phyloP scores from a whole-genome alignment of 1,140 invertebrate genomes.

The Fopius arisanus region DNA sequence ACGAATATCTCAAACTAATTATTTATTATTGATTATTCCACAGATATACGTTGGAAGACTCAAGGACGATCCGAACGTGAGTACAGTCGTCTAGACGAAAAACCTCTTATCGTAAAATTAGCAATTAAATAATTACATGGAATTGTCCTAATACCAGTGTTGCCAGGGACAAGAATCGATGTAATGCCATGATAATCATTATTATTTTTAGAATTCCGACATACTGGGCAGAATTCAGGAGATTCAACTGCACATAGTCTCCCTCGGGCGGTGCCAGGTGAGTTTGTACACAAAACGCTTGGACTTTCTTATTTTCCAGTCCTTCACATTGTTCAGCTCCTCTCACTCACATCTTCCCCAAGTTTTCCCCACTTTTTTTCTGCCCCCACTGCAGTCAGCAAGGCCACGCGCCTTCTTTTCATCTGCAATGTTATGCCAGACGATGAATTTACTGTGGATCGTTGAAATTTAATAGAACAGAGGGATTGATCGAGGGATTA shows the following conservation, averaged over 20 bases:
- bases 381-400: background rate
- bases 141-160: background rate
- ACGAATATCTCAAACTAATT: background rate
- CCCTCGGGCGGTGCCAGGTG: slow-evolving; percentile 57
- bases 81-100: slow-evolving; percentile 41
- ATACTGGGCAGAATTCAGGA: slow-evolving; percentile 51
- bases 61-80: slow-evolving; percentile 70
- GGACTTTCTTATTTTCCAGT: slow-evolving; percentile 1
- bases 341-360: background rate
- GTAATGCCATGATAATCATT: slow-evolving; percentile 5
- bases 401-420: background rate
- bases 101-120: background rate
- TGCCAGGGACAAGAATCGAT: background rate
- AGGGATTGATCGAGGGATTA: too few relatives aligned
- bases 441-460: background rate
- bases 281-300: slow-evolving; percentile 31
- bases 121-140: slow-evolving; percentile 1
- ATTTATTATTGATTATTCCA: slow-evolving; percentile 40
- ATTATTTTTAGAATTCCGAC: slow-evolving; percentile 51
- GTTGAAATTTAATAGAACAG: too few relatives aligned
- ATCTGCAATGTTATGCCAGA: background rate
- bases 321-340: background rate
- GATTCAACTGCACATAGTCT: slow-evolving; percentile 54
- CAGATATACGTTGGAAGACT: slow-evolving; percentile 68
- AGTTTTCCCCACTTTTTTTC: background rate